phyloP scores from a whole-genome alignment of 2,888 invertebrate species.

The Cephus nigrinus region DNA sequence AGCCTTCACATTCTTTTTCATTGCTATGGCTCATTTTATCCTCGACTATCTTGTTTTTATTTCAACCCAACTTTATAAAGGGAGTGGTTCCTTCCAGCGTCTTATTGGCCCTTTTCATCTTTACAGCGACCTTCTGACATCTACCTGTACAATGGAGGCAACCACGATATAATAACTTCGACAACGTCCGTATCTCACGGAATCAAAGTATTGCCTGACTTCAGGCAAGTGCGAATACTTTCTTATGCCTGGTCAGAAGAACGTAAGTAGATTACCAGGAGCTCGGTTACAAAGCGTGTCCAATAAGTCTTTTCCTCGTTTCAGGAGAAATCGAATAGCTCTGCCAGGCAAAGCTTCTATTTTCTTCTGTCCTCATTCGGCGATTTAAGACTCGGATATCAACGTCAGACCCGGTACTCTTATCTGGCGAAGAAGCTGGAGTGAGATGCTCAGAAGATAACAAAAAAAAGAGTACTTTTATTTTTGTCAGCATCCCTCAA shows the following conservation, averaged over 20 bases:
- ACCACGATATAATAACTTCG: not conserved
- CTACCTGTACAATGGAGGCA: too few species aligned
- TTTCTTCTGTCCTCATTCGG: not conserved
- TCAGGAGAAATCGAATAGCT: not conserved
- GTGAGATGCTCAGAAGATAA: not conserved
- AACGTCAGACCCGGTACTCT: not conserved
- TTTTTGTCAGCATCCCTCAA: not conserved
- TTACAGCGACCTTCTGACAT: not conserved
- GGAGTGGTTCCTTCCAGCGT: not conserved
- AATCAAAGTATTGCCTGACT: too few species aligned
- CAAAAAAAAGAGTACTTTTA: not conserved
- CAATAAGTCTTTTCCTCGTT: not conserved
- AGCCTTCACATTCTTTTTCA: too few species aligned
- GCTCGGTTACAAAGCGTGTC: not conserved
- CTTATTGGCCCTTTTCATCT: not conserved
- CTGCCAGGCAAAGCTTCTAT: not conserved
- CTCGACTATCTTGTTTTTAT: not conserved
- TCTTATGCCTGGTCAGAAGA: not conserved
- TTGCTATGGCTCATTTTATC: not conserved
- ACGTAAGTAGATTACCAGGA: not conserved
- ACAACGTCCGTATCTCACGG: not conserved
- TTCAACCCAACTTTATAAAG: not conserved
- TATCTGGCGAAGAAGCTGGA: not conserved
- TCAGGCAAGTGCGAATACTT: not conserved
- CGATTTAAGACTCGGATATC: not conserved